These are phyloP conservation scores for Diabrotica virgifera DNA, from an alignment of 1,140 invertebrate species.

Conservation along the genomic window DNA sequence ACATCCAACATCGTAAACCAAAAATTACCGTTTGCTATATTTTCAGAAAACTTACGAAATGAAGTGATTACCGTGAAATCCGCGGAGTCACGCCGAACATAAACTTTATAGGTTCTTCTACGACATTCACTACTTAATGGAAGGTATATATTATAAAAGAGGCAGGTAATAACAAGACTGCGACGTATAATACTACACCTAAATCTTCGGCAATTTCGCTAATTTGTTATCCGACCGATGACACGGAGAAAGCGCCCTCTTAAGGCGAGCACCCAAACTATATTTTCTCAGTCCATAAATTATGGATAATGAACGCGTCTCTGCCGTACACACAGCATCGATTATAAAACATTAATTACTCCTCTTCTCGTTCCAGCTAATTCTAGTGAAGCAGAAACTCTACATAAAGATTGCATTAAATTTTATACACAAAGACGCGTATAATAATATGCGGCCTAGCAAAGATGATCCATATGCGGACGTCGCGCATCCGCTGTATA, in stretches of 20 bases:
- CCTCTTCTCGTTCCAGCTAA: constrained; percentile 22
- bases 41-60: too few relatives aligned
- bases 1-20: too few relatives aligned
- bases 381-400: constrained; percentile 31
- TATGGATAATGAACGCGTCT: neutral
- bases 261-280: neutral
- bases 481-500: too few relatives aligned
- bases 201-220: neutral
- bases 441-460: too few relatives aligned
- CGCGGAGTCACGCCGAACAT: too few relatives aligned
- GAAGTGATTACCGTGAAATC: too few relatives aligned
- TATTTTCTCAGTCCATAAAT: neutral
- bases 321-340: neutral
- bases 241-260: neutral
- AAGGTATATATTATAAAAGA: neutral
- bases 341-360: constrained; percentile 1
- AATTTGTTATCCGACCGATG: neutral
- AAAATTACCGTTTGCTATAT: too few relatives aligned
- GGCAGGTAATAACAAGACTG: neutral
- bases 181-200: neutral
- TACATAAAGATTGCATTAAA: constrained; percentile 35
- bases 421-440: constrained; percentile 34
- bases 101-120: too few relatives aligned
- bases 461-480: too few relatives aligned
- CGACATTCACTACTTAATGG: too few relatives aligned